Evolutionary conservation across 2,113 vertebrate genomes (phyloP).

Genomic region (Brachionichthys hirsutus): DNA sequence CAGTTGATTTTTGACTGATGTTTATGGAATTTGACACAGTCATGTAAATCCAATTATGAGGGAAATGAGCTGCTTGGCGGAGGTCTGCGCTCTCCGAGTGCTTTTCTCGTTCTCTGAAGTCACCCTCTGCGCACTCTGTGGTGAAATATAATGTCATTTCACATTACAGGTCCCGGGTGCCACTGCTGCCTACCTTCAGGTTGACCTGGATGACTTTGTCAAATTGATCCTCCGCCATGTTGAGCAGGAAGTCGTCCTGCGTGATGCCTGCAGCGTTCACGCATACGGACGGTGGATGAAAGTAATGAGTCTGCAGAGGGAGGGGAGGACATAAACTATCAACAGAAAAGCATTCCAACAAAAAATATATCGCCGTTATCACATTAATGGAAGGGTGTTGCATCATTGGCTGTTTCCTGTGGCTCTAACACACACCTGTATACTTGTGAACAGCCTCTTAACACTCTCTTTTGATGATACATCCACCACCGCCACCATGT

Average conservation of each 20-base stretch:
- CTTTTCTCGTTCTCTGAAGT: too few relatives aligned
- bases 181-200: constrained; percentile 78
- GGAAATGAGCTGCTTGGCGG: too few relatives aligned
- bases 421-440: constrained; percentile 76
- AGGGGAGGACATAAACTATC: not conserved
- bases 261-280: constrained; percentile 86
- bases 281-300: constrained; percentile 81
- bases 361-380: too few relatives aligned
- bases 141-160: too few relatives aligned
- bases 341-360: too few relatives aligned
- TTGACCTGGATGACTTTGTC: constrained; percentile 84
- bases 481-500: constrained; percentile 76
- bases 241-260: constrained; percentile 83
- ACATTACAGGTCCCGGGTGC: not conserved
- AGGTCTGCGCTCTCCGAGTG: too few relatives aligned
- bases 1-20: too few relatives aligned
- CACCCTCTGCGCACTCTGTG: too few relatives aligned
- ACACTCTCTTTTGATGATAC: constrained; percentile 76
- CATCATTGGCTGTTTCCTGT: too few relatives aligned
- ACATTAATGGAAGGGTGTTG: too few relatives aligned
- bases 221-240: constrained; percentile 81
- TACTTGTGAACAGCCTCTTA: constrained; percentile 71
- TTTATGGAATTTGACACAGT: too few relatives aligned
- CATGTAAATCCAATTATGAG: too few relatives aligned
- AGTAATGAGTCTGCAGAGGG: constrained; percentile 68